These are phyloP conservation scores for Latrodectus hesperus DNA, from an alignment of 2,888 invertebrate species.

Conservation along the genomic window DNA sequence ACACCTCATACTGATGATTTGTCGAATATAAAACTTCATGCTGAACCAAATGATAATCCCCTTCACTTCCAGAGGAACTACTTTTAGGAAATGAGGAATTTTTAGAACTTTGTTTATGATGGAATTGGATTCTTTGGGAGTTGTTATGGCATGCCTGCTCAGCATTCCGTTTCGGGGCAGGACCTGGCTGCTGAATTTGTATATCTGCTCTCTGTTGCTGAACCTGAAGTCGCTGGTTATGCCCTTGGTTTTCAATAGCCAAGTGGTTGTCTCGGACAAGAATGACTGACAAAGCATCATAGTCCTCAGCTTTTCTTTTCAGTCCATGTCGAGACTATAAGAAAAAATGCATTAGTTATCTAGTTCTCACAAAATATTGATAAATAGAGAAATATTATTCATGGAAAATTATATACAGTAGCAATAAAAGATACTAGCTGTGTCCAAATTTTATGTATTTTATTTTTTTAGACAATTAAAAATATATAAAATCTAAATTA, in stretches of 20 bases:
- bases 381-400: neutral
- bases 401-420: neutral
- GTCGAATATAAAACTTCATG: conserved; percentile 98
- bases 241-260: conserved; percentile 45
- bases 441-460: no score
- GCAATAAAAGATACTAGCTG: no score
- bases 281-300: conserved; percentile 71
- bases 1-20: conserved; percentile 91
- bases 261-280: conserved; percentile 43
- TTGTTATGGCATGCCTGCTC: conserved; percentile 31
- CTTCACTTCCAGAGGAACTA: conserved; percentile 91
- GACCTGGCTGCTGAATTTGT: conserved; percentile 17
- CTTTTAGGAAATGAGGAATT: conserved; percentile 76
- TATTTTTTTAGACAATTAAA: neutral
- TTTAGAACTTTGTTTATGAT: conserved; percentile 58
- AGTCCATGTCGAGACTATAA: conserved; percentile 73
- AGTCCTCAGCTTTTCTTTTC: conserved; percentile 74
- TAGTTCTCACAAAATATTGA: neutral
- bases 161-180: conserved; percentile 22
- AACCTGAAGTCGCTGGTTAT: conserved; percentile 30
- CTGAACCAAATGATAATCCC: conserved; percentile 98
- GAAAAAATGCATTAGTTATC: neutral
- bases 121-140: conserved; percentile 38
- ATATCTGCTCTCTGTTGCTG: conserved; percentile 22
- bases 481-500: neutral